Evolutionary conservation across 2,888 invertebrate species (phyloP), one percentile per base, ranked within the genome.

Genomic region (Drosophila yooni): DNA sequence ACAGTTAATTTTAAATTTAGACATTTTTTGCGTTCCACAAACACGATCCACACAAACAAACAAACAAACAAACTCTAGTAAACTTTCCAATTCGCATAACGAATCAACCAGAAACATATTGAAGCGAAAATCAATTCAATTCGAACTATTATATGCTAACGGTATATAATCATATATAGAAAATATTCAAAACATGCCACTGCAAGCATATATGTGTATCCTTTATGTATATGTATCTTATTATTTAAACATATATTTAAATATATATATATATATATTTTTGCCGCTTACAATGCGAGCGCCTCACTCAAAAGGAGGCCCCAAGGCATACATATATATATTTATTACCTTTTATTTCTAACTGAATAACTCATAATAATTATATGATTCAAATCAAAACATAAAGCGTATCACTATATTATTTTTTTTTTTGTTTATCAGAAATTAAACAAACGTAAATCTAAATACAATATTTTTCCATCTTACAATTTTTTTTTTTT

Each of bases 81-180:
- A 80, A 80, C 80, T 80, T 78, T 78, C 81, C 78, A 78, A 79
- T 79, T 78, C 80, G 80, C 77, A 75, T 78, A 79, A 78, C 80
- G 80, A 78, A 78, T 79, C 70, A 63, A 74, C 43, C 65, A 63
- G 21, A 40, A 73, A 60, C 1, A 56, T 46, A 66, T 67, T 67
- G 60, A 78, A 64, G 38, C 50, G 46, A 73, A 78, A 73, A 73
- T 77, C 62, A 78, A 73, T 73, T 77, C 70, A 58, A 79, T 70
- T 70, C 48, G 36, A 70, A 76, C 64, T 76, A 76, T 62, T 77
- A 60, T 72, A 77, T 78, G 74, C 76, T 63, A 63, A 67, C 60
- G 60, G 75, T 74, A 78, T 75, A 75, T 74, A 67, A 72, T 27
- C 36, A 54, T 25, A 54, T 38, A 80, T 76, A 76, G 65, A 65